A percentile compares a stretch with the other conserved stretches of the same genome.
Conservation (phyloP, 2,797 vertebrate genomes). For the Liasis olivaceus region DNA sequence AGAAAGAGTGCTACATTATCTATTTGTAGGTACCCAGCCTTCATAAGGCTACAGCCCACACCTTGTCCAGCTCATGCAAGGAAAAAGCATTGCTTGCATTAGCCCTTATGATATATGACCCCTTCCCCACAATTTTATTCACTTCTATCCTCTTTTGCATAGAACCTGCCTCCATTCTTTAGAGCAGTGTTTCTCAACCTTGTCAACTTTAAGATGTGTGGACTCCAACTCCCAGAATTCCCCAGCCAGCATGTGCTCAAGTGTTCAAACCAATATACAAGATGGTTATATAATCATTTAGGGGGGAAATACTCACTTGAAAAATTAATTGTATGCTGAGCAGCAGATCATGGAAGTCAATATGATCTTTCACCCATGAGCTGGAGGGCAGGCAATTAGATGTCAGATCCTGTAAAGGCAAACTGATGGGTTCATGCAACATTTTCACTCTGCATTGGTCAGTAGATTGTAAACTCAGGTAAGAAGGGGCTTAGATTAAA, state of each 20-base stretch:
- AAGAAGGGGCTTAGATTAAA: conserved; percentile 59
- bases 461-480: conserved; percentile 63
- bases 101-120: neutral
- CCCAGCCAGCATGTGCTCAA: neutral
- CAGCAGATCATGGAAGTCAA: conserved; percentile 51
- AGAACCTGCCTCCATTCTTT: too few relatives aligned
- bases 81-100: neutral
- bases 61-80: neutral
- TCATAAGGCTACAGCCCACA: neutral
- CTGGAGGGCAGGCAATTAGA: conserved; percentile 57
- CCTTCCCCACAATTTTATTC: too few relatives aligned
- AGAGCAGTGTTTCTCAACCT: neutral
- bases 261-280: neutral
- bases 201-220: too few relatives aligned
- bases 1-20: too few relatives aligned
- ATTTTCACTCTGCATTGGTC: conserved; percentile 64
- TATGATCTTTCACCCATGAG: conserved; percentile 47
- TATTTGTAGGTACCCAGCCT: too few relatives aligned
- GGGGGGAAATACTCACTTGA: neutral
- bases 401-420: conserved; percentile 60
- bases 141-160: too few relatives aligned
- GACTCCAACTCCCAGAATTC: too few relatives aligned
- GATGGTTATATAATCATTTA: neutral
- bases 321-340: conserved; percentile 63
- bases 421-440: conserved; percentile 51